A percentile compares a stretch with the other conserved stretches of the same genome.
phyloP scores from a whole-genome alignment of 2,113 vertebrate genomes.

The Hiodon alosoides region DNA sequence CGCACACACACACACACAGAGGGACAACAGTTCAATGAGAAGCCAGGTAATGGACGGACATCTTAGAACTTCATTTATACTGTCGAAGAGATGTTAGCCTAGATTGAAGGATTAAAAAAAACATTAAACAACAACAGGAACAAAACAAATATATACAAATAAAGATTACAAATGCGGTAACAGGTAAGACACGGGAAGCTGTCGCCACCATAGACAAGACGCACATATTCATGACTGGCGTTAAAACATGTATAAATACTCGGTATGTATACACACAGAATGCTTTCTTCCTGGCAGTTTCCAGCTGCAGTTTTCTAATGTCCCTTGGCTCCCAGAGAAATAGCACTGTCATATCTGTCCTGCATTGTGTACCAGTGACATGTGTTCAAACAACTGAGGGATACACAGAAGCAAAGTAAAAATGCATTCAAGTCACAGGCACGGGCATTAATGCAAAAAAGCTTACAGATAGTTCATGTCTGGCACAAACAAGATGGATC shows the following conservation, averaged over 20 bases:
- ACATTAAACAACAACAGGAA: slow-evolving; percentile 49
- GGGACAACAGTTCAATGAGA: slow-evolving; percentile 55
- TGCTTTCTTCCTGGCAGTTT: slow-evolving; percentile 49
- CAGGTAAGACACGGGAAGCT: slow-evolving; percentile 40
- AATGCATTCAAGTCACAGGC: slow-evolving; percentile 99
- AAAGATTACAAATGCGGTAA: slow-evolving; percentile 38
- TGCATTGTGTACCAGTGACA: slow-evolving; percentile 87
- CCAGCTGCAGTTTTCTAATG: slow-evolving; percentile 57
- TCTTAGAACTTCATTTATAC: slow-evolving; percentile 30
- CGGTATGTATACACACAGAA: slow-evolving; percentile 52
- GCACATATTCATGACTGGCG: slow-evolving; percentile 50
- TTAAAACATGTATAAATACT: slow-evolving; percentile 59
- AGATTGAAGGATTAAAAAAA: slow-evolving; percentile 59
- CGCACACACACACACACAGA: slow-evolving; percentile 59
- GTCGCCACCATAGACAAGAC: slow-evolving; percentile 64
- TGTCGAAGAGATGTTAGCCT: slow-evolving; percentile 58
- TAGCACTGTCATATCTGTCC: slow-evolving; percentile 53
- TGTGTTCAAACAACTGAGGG: slow-evolving; percentile 81
- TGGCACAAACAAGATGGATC: slow-evolving; percentile 83
- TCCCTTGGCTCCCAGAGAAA: slow-evolving; percentile 51
- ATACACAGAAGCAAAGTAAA: slow-evolving; percentile 98
- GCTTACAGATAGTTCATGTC: slow-evolving; percentile 88
- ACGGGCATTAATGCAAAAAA: slow-evolving; percentile 84
- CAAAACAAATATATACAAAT: slow-evolving; percentile 57
- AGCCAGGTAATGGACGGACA: slow-evolving; percentile 60